phyloP scores from a whole-genome alignment of 1,140 invertebrate species.

The Asbolus verrucosus region DNA sequence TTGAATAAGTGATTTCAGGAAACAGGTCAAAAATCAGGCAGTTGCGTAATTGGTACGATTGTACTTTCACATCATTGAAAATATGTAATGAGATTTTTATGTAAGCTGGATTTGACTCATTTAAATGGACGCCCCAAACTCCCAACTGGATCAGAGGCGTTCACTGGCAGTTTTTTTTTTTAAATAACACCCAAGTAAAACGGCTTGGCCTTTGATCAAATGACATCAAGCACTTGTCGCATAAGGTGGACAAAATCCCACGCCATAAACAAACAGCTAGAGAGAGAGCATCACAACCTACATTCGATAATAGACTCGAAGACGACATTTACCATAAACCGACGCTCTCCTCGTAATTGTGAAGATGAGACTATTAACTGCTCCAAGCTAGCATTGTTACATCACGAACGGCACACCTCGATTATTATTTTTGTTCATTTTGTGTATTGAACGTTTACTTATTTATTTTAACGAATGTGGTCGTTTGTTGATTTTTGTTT shows the following conservation, averaged over 20 bases:
- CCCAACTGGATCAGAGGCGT: too few species aligned
- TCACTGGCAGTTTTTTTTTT: too few species aligned
- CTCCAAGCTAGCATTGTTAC: conserved; percentile 39
- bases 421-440: conserved; percentile 12
- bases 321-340: conserved; percentile 46
- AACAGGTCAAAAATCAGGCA: background rate
- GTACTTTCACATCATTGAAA: conserved; percentile 22
- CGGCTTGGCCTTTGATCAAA: conserved; percentile 40
- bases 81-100: conserved; percentile 18
- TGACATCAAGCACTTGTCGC: conserved; percentile 46
- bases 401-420: conserved; percentile 45
- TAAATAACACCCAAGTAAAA: conserved; percentile 23
- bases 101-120: too few species aligned
- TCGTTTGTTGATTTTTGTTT: background rate
- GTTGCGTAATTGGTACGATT: conserved; percentile 14
- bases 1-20: conserved; percentile 3
- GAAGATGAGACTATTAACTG: conserved; percentile 45
- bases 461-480: too few species aligned
- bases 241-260: conserved; percentile 38
- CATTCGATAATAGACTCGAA: conserved; percentile 42
- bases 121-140: too few species aligned
- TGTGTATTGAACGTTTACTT: background rate
- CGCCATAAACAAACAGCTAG: conserved; percentile 34
- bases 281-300: conserved; percentile 32
- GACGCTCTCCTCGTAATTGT: conserved; percentile 43